Conservation (phyloP, 2,113 vertebrate species). For the Cranoglanis bouderius region DNA sequence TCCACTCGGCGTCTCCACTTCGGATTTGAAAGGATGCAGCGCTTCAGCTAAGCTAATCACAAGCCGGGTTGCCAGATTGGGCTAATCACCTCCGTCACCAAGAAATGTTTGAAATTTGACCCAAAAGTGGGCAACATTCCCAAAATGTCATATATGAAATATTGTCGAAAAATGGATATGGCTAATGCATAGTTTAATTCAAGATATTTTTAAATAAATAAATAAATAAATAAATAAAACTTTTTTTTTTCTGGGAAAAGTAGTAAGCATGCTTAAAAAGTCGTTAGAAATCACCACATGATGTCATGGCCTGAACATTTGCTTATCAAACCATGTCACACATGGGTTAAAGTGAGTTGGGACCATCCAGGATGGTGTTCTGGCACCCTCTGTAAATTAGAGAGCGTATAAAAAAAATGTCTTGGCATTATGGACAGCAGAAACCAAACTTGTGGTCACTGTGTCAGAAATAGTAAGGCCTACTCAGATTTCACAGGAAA, state of each 20-base stretch:
- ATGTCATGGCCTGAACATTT: background rate
- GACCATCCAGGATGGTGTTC: background rate
- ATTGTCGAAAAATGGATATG: background rate
- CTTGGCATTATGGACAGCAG: background rate
- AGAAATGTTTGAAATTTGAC: background rate
- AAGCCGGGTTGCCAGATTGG: background rate
- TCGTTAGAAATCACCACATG: background rate
- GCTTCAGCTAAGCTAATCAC: conserved; percentile 17
- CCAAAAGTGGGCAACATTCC: background rate
- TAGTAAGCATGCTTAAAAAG: background rate
- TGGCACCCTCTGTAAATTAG: background rate
- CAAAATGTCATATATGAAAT: background rate
- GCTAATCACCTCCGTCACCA: accelerated
- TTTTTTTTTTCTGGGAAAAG: background rate
- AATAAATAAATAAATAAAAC: background rate
- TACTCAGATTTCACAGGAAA: background rate
- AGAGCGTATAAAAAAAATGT: background rate
- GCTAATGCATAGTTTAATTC: background rate
- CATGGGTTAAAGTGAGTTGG: background rate
- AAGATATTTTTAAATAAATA: background rate
- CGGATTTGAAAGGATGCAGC: conserved; percentile 23
- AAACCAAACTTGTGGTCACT: background rate
- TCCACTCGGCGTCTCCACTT: background rate
- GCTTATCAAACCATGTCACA: background rate
- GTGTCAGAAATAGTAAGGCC: background rate